Base-by-base conservation (phyloP, 2,888 invertebrate species). In the Bombyx huttoni region DNA sequence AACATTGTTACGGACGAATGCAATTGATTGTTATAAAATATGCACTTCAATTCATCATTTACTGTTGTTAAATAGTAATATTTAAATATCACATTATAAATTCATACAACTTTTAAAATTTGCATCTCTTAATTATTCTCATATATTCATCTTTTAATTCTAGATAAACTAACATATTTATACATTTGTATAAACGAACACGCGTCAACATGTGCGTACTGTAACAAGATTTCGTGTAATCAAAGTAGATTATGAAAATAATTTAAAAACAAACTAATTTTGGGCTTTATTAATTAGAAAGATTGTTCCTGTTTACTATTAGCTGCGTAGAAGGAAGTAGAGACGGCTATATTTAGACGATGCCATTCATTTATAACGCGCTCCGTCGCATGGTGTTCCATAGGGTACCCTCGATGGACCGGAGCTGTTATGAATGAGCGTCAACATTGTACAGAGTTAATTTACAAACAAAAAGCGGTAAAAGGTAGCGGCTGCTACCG, bases 381-480 rank as follows among this genome's bases (percentile, higher is more conserved):
- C 24, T 24, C 46, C 49, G 52, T 50, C 40, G 47, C 46, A 52
- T 52, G 45, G 49, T 47, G 49, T 52, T 52, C 35, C 52, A 47
- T 34, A 45, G 50, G 45, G 47, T 45, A 48, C 47, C 49, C 50
- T 49, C 14, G 35, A 8, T 13, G 49, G 34, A 40, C 34, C 46
- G 46, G 34, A 9, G 47, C 46, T 48, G 52, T 46, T 77, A 77
- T 78, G 77, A 79, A 78, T 78, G 80, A 74, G 73, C 73, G 73
- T 75, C 75, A 75, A 77, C 77, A 75, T 62, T 65, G 68, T 67
- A 65, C 65, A 62, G 62, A 67, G 73, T 73, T 75, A 86, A 83
- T 87, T 87, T 86, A 87, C 86, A 82, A 87, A 87, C 86, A 86
- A 69, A 65, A 68, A 70, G 80, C 76, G 73, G n/a, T n/a, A n/a